These are phyloP conservation scores for Phalanger gymnotis DNA, from an alignment of 2,797 vertebrate genomes.

Conservation along the genomic window DNA sequence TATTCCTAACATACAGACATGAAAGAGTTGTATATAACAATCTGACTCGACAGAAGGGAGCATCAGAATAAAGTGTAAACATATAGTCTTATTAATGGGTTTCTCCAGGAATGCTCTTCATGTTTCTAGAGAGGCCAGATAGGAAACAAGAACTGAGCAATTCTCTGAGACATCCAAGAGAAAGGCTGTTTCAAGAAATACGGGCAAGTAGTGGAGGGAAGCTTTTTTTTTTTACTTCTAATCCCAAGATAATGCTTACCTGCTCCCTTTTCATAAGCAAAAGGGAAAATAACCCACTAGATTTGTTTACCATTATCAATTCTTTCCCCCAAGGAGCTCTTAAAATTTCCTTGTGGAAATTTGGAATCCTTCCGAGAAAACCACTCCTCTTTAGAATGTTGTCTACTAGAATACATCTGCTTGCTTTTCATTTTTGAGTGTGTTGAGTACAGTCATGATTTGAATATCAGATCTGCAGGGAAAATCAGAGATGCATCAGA, in stretches of 20 bases:
- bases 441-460: neutral
- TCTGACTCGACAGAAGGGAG: neutral
- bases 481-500: slow-evolving; percentile 12
- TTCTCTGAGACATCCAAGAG: neutral
- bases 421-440: neutral
- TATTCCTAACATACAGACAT: neutral
- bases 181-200: neutral
- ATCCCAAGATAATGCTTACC: neutral
- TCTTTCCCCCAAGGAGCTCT: neutral
- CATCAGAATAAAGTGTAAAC: neutral
- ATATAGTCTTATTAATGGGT: neutral
- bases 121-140: neutral
- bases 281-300: neutral
- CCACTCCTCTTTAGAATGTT: neutral
- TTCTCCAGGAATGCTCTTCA: neutral
- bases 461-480: neutral
- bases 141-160: neutral
- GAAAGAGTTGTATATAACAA: neutral
- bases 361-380: neutral
- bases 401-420: neutral
- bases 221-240: neutral
- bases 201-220: neutral
- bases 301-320: neutral
- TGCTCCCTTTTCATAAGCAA: neutral
- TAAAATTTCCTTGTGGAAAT: neutral